Evolutionary conservation across 2,888 invertebrate species (phyloP), one percentile per base, ranked within the genome.

Genomic region (Lepeophtheirus nordmannii): DNA sequence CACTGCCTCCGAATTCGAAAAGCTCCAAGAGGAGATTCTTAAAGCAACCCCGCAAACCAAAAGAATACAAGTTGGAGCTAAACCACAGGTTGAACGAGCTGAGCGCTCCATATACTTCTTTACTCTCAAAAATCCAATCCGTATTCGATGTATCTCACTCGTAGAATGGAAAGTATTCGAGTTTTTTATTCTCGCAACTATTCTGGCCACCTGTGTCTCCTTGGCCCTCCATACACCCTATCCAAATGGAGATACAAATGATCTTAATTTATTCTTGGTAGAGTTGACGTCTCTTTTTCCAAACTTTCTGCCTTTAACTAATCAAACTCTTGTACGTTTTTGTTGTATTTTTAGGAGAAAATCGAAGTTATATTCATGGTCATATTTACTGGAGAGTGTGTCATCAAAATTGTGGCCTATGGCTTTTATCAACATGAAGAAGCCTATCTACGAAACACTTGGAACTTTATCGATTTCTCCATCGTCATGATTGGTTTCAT

Each of bases 381-480:
- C 68, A 78, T 81, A 70, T 81, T 81, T 74, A 80, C 80, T 67
- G 72, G 79, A 69, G 81, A 81, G 73, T 78, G 78, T 70, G 72
- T 79, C 68, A 76, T 81, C 74, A 81, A 81, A 74, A 79, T 79
- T 62, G 75, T 81, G 68, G 81, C 81, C 41, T 77, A 78, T 72
- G 81, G 81, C 68, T 80, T 81, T 72, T 72, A 79, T 58, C 74
- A 79, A 70, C 81, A 81, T 74, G 75, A 78, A 70, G 80, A 80
- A 72, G 80, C 80, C 69, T 81, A 81, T 73, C 74, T 81, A 59
- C 74, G 61, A n/a, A 61, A 61, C 39, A 61, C 61, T 22, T 61
- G 61, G 61, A 61, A 61, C 37, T 61, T 90, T 75, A 82, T 90
- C 75, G 90, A 90, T 82, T 90, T 90, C 79, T 88, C 79, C 70